Evolutionary conservation across 2,888 invertebrate species (phyloP).

Genomic region (Mystacides longicornis): DNA sequence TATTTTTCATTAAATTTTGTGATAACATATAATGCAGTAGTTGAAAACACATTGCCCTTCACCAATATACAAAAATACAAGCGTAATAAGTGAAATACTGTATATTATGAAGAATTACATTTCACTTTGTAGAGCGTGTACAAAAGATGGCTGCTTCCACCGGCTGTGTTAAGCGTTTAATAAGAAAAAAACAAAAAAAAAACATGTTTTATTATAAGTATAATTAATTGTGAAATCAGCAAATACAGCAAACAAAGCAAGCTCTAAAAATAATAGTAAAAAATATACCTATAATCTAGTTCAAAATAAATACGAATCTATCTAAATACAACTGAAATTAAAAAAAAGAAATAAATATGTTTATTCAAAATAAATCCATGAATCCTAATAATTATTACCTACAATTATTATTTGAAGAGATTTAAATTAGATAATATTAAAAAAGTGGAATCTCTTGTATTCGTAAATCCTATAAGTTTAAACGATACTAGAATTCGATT

Average conservation of each 20-base stretch:
- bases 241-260: background rate
- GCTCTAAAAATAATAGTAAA: background rate
- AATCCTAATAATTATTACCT: too few species aligned
- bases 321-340: background rate
- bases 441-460: too few species aligned
- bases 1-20: too few species aligned
- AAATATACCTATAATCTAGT: background rate
- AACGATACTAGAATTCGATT: too few species aligned
- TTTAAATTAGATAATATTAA: too few species aligned
- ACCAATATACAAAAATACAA: too few species aligned
- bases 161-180: conserved; percentile 19
- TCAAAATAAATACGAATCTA: background rate
- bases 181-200: conserved; percentile 8
- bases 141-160: conserved; percentile 43
- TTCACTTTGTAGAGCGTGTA: conserved; percentile 45
- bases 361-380: too few species aligned
- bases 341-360: background rate
- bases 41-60: conserved; percentile 9
- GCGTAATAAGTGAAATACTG: too few species aligned
- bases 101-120: too few species aligned
- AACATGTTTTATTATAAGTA: background rate
- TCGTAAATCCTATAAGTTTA: too few species aligned
- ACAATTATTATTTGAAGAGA: too few species aligned
- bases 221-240: background rate
- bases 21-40: conserved; percentile 10